phyloP scores from a whole-genome alignment of 2,797 vertebrate genomes.

The Spondyliosoma cantharus region DNA sequence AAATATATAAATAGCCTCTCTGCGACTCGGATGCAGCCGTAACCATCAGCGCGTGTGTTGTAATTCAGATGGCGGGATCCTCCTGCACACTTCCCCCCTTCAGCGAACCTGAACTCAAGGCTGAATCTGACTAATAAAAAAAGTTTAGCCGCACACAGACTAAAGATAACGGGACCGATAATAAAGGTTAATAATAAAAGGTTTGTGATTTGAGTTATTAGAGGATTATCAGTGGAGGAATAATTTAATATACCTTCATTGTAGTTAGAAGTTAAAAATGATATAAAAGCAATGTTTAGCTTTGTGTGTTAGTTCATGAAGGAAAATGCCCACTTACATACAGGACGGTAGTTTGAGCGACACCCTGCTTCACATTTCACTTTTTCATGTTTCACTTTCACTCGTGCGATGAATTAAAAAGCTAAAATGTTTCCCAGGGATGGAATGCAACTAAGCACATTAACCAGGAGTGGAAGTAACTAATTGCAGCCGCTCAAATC shows the following conservation, averaged over 20 bases:
- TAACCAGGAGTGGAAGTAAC: no score
- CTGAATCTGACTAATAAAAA: background rate
- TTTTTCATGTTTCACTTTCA: background rate
- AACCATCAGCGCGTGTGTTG: background rate
- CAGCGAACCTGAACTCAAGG: background rate
- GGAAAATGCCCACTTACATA: no score
- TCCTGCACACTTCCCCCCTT: no score
- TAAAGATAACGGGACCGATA: no score
- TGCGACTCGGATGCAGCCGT: background rate
- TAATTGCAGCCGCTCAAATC: no score
- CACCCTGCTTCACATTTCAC: background rate
- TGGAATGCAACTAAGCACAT: no score
- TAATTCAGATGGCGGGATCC: background rate
- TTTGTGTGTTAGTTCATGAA: no score
- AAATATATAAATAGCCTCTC: background rate
- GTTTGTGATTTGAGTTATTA: no score
- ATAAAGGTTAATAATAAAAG: background rate
- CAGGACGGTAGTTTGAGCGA: background rate
- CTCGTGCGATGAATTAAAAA: no score
- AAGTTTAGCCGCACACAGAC: no score
- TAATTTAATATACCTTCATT: background rate
- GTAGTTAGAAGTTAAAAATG: background rate
- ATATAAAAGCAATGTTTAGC: background rate
- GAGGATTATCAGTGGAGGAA: background rate
- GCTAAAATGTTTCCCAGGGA: no score